A percentile compares a stretch with the other conserved stretches of the same genome.
Conservation (phyloP, 2,888 invertebrate genomes). For the Macrosoma leucophasiata region DNA sequence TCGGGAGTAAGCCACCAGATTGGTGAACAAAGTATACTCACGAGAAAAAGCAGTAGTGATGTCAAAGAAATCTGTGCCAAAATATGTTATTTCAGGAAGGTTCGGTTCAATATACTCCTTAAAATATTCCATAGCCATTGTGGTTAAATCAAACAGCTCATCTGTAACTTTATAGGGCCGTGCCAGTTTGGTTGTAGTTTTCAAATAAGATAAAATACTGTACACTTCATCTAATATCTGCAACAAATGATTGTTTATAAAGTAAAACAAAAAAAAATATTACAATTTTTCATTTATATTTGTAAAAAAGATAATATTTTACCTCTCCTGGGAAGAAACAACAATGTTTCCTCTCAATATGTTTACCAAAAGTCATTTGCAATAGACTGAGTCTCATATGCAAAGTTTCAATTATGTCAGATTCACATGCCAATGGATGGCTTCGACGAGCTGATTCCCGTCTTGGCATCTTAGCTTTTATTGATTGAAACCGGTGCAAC, state of each 20-base stretch:
- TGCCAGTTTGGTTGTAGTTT: constrained; percentile 86
- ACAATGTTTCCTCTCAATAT: constrained; percentile 93
- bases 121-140: constrained; percentile 99
- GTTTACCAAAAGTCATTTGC: constrained; percentile 96
- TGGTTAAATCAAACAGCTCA: constrained; percentile 94
- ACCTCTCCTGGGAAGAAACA: constrained; percentile 97
- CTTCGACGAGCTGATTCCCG: constrained; percentile 93
- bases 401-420: constrained; percentile 94
- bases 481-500: constrained; percentile 87
- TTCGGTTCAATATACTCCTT: constrained; percentile 95
- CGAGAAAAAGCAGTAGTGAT: constrained; percentile 82
- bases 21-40: constrained; percentile 49
- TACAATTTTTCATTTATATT: background rate
- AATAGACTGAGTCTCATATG: constrained; percentile 93
- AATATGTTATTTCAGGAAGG: constrained; percentile 91
- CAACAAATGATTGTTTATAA: constrained; percentile 23
- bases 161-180: constrained; percentile 95
- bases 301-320: constrained; percentile 31
- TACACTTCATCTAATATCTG: constrained; percentile 94
- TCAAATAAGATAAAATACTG: constrained; percentile 88
- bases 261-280: constrained; percentile 1
- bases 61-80: constrained; percentile 89
- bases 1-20: no score
- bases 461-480: constrained; percentile 94
- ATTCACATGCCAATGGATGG: constrained; percentile 93